A percentile compares a stretch with the other conserved stretches of the same genome.
phyloP scores from a whole-genome alignment of 2,888 invertebrate genomes.

The Laspeyria flexula region DNA sequence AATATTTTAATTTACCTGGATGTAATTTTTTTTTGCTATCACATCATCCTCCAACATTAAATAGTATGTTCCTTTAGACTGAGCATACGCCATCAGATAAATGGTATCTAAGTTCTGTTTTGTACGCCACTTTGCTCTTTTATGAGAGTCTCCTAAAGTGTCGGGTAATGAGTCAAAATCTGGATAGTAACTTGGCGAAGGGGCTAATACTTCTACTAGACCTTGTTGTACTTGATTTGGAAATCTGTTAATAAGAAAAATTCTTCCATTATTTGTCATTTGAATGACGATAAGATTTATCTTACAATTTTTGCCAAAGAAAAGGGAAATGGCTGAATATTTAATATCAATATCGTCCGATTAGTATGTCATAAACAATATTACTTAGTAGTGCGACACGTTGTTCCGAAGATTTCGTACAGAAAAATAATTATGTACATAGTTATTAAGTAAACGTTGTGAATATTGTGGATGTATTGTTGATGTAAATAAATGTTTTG shows the following conservation, averaged over 20 bases:
- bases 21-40: constrained; percentile 93
- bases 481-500: no score
- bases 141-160: constrained; percentile 94
- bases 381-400: no score
- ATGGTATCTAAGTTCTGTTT: constrained; percentile 98
- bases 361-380: no score
- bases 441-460: no score
- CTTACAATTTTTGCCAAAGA: no score
- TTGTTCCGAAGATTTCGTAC: no score
- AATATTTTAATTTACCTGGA: constrained; percentile 88
- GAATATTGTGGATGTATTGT: no score
- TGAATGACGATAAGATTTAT: no score
- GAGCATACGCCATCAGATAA: constrained; percentile 97
- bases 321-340: no score
- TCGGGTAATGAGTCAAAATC: constrained; percentile 91
- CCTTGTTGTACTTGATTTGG: constrained; percentile 91
- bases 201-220: constrained; percentile 95
- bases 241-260: constrained; percentile 87
- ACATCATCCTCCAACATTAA: constrained; percentile 98
- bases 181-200: constrained; percentile 94
- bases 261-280: no score
- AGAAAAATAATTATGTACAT: no score
- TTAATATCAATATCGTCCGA: no score
- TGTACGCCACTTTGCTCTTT: constrained; percentile 95
- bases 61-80: constrained; percentile 94